These are phyloP conservation scores for Takifugu flavidus DNA, from an alignment of 2,113 vertebrate species.

Conservation along the genomic window DNA sequence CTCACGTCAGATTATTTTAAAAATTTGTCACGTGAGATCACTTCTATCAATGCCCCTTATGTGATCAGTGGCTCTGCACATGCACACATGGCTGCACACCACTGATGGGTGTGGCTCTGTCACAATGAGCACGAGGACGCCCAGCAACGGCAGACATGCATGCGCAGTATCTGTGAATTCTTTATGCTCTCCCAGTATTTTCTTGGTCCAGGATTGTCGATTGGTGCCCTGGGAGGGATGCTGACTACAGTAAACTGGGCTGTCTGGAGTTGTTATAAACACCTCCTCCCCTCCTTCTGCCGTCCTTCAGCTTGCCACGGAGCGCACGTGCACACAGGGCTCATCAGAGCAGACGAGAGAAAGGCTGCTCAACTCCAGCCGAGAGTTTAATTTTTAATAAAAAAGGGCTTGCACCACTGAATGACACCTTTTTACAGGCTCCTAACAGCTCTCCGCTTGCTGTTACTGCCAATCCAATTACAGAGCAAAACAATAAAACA, in stretches of 20 bases:
- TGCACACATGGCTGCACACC: constrained; percentile 42
- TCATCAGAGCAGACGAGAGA: constrained; percentile 63
- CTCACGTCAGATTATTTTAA: constrained; percentile 28
- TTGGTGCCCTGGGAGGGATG: constrained; percentile 27
- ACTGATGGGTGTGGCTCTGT: constrained; percentile 54
- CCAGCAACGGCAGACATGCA: constrained; percentile 21
- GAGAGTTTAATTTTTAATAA: constrained; percentile 81
- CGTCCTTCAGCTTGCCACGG: constrained; percentile 17
- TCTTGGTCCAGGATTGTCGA: constrained; percentile 30
- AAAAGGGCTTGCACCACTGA: constrained; percentile 43
- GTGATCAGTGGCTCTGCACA: not conserved
- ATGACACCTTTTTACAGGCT: constrained; percentile 66
- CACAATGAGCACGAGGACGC: constrained; percentile 44
- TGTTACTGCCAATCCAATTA: constrained; percentile 74
- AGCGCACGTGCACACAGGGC: constrained; percentile 39
- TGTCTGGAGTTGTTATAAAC: constrained; percentile 34
- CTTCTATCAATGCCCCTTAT: constrained; percentile 16
- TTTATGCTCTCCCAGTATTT: constrained; percentile 40
- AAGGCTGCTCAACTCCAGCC: constrained; percentile 73
- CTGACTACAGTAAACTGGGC: constrained; percentile 39
- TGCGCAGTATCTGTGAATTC: constrained; percentile 5
- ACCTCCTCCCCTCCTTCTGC: constrained; percentile 20
- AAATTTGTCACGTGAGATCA: constrained; percentile 16
- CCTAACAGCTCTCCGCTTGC: constrained; percentile 57
- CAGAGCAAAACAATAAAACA: constrained; percentile 66